Base-by-base conservation (phyloP, 2,888 invertebrate genomes). In the Metopia argyrocephala region DNA sequence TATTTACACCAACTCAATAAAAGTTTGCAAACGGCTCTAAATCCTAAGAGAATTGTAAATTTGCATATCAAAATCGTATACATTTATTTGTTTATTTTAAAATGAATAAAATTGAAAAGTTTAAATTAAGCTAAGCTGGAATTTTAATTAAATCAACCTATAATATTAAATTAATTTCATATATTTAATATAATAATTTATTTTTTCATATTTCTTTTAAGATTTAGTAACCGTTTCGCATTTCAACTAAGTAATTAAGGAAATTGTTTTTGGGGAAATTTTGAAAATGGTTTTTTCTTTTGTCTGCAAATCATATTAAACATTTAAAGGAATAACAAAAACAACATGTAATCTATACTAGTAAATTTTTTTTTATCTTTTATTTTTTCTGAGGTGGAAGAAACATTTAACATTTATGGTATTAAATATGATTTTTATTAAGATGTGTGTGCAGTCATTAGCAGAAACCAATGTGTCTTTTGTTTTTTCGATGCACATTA, bases 401-500 rank as follows among this genome's bases (percentile, higher is more conserved):
- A 57, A 54, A 73, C 46, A 69, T 65, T 74, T 59, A 70, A 78
- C 81, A 81, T 74, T 66, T 65, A 73, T 64, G 68, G 45, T 48
- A 48, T 65, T 45, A 57, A 64, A 65, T 76, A 54, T n/a, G 2
- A 12, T 31, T 31, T 76, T 54, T 15, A 59, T 48, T 76, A 65
- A 61, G 9, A 64, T 7, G 71, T 71, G 52, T 20, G 73, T 81
- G 78, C 69, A 78, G 69, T 73, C 69, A 73, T 76, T 69, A 76
- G 69, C 68, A 74, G 73, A 81, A 81, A 81, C 80, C 80, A 74
- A 61, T 74, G 71, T 45, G 56, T 71, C 48, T 54, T 45, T 9
- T 59, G 12, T 18, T 56, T 1, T 31, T 54, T 69, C 23, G 57
- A 64, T 68, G 62, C 21, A 28, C 57, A 50, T 59, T 71, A 28